Conservation (phyloP, 1,140 invertebrate genomes). For the Pseudomyrmex gracilis region DNA sequence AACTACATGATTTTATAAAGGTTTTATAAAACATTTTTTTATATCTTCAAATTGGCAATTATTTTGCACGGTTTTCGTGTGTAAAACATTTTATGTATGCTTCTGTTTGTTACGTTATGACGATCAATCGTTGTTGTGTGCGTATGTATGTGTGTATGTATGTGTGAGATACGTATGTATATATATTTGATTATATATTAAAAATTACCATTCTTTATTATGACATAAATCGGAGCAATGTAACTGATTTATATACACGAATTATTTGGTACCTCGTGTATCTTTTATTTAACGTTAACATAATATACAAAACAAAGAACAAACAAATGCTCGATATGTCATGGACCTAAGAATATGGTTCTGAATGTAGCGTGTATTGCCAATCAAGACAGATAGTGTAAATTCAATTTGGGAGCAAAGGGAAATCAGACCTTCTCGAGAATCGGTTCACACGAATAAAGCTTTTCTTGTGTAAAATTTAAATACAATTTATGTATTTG, state of each 20-base stretch:
- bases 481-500: background rate
- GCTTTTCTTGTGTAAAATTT: background rate
- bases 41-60: no score
- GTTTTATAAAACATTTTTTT: background rate
- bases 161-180: background rate
- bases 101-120: no score
- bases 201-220: background rate
- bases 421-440: background rate
- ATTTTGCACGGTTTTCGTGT: no score
- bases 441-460: background rate
- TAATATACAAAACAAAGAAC: background rate
- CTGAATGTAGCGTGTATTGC: constrained; percentile 23
- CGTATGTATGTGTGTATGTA: no score
- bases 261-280: constrained; percentile 24
- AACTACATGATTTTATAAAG: background rate
- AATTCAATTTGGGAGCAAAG: background rate
- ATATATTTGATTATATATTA: background rate
- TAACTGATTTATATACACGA: background rate
- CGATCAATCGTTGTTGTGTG: no score
- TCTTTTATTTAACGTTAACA: constrained; percentile 8
- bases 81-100: no score
- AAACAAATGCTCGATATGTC: constrained; percentile 6
- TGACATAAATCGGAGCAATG: background rate
- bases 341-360: constrained; percentile 27
- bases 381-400: background rate